phyloP scores from a whole-genome alignment of 2,113 vertebrate genomes.

The Heterochromis multidens region DNA sequence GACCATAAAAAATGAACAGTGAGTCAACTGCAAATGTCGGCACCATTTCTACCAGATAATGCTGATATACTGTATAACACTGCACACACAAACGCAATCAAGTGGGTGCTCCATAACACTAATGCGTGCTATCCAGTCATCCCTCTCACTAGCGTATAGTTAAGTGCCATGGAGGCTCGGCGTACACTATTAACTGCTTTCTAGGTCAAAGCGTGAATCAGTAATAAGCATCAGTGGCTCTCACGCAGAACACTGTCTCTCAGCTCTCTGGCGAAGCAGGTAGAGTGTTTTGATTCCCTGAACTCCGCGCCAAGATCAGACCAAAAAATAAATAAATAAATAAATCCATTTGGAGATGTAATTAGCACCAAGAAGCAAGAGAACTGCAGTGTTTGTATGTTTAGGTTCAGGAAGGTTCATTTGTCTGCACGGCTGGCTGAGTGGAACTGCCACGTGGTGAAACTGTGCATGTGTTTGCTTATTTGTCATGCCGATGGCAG shows the following conservation, averaged over 20 bases:
- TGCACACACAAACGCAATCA: not conserved
- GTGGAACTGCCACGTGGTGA: not conserved
- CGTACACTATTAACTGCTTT: slow-evolving; percentile 33
- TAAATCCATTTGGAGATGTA: not conserved
- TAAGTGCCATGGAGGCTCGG: slow-evolving; percentile 31
- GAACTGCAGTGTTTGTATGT: slow-evolving; percentile 1
- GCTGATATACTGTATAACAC: not conserved
- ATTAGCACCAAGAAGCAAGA: slow-evolving; percentile 17
- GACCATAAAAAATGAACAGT: not conserved
- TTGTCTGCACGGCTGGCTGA: slow-evolving; percentile 3
- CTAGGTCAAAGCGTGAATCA: slow-evolving; percentile 52
- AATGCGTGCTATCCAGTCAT: slow-evolving; percentile 24
- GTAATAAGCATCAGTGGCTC: slow-evolving; percentile 14
- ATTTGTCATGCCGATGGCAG: not conserved
- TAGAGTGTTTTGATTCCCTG: slow-evolving; percentile 29
- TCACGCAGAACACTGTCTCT: not conserved
- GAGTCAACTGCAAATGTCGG: not conserved
- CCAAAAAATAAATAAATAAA: not conserved
- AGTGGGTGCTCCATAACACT: slow-evolving; percentile 9
- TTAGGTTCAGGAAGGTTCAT: not conserved
- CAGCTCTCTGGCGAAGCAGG: not conserved
- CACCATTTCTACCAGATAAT: not conserved
- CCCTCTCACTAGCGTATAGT: slow-evolving; percentile 2
- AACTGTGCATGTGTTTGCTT: not conserved
- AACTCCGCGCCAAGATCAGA: not conserved